A percentile compares a stretch with the other conserved stretches of the same genome.
phyloP scores from a whole-genome alignment of 2,113 vertebrate genomes.

The Carettochelys insculpta region DNA sequence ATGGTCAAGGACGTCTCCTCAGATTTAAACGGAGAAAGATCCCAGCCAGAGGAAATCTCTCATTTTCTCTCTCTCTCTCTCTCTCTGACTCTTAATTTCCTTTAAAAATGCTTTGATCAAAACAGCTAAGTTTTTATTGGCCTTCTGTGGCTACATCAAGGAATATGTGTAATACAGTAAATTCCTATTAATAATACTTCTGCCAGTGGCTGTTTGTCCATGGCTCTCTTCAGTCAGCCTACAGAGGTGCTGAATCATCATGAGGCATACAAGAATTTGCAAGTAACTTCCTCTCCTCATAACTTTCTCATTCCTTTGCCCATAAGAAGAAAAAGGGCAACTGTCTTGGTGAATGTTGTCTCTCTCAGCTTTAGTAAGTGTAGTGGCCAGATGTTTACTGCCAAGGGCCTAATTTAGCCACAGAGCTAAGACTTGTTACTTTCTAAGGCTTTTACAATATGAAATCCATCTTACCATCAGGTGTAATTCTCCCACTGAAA shows the following conservation, averaged over 20 bases:
- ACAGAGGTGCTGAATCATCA: rapidly evolving
- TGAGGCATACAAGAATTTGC: neutral
- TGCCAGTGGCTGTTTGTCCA: neutral
- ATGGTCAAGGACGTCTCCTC: neutral
- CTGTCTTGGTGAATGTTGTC: neutral
- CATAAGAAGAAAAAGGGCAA: neutral
- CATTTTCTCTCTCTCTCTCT: neutral
- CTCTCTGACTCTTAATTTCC: no score
- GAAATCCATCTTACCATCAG: neutral
- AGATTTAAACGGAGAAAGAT: neutral
- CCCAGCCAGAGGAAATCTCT: neutral
- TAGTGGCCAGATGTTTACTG: neutral
- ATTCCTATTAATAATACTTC: neutral
- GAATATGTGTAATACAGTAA: neutral
- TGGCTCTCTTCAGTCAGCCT: neutral
- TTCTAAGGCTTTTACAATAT: neutral
- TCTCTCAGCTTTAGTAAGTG: neutral
- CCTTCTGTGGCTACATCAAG: neutral
- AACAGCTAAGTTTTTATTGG: neutral
- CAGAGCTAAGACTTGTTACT: neutral
- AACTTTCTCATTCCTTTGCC: neutral
- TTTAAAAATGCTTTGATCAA: neutral
- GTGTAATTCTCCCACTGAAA: neutral
- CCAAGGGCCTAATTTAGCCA: neutral
- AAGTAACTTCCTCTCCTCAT: neutral